Evolutionary conservation across 2,888 invertebrate genomes (phyloP), one percentile per base, ranked within the genome.

Genomic region (Drosophila parthenogenetica): DNA sequence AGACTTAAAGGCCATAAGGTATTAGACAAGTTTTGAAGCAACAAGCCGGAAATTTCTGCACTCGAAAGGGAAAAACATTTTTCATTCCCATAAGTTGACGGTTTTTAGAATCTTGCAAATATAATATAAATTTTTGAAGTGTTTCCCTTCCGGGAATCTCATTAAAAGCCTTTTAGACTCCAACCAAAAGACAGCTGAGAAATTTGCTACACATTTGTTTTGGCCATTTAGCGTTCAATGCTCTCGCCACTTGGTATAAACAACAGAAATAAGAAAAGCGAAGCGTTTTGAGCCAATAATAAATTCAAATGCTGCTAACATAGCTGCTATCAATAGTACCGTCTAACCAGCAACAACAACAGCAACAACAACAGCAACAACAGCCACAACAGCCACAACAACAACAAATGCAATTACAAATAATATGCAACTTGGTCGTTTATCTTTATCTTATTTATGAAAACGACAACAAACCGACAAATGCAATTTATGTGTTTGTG

Each of bases 391-490:
- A 87, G 79, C 79, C 82, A 89, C 62, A 73, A 67, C 78, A 75
- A 79, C 77, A 87, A 79, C 79, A 84, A 89, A 90, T 90, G 90
- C 90, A 90, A 90, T 90, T 90, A 90, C 91, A 90, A 90, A 90
- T 90, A 90, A 90, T 90, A 90, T 90, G 91, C 89, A 87, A 90
- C 86, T 89, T 89, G 90, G 87, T 87, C 91, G 90, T 90, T 90
- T 90, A 90, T 90, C 90, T 89, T 87, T 85, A 79, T 84, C 79
- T 83, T 89, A 90, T 90, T 90, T 90, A 90, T 90, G 91, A 89
- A 89, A 90, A 90, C 89, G 90, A 90, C 90, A 90, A 89, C 90
- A 90, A 90, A 90, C 89, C 90, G 90, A 90, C 91, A 90, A 90
- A 88, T 90, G 90, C 90, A 90, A 90, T 90, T 90, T 90, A 90